A percentile compares a stretch with the other conserved stretches of the same genome.
Evolutionary conservation across 2,113 vertebrate species (phyloP).

Genomic region (rat (Rattus norvegicus)): GRCr8 NC_086019.1:66301001-66301500

Average conservation of each 20-base stretch:
- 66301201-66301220: not conserved
- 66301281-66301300: not conserved
- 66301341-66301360: not conserved
- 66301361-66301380: not conserved
- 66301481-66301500: not conserved
- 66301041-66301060: not conserved
- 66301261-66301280: not conserved
- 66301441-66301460: not conserved
- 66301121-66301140: not conserved
- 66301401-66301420: not conserved
- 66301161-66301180: not conserved
- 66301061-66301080: slow-evolving; percentile 10
- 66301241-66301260: not conserved
- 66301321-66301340: not conserved
- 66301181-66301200: not conserved
- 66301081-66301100: not conserved
- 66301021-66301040: not conserved
- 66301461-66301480: not conserved
- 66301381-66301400: not conserved
- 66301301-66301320: not conserved
- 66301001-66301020: not conserved
- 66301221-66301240: not conserved
- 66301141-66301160: not conserved
- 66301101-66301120: not conserved
- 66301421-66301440: not conserved